Evolutionary conservation across 2,113 vertebrate species (phyloP).

Genomic region (Felis catus): F.catus_Fca126_mat1.0 CM031415.1:91398001-91398500

Average conservation of each 20-base stretch:
- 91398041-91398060: background rate
- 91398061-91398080: background rate
- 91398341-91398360: no score
- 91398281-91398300: no score
- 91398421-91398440: no score
- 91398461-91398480: background rate
- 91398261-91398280: no score
- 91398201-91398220: background rate
- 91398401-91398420: no score
- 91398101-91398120: background rate
- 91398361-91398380: no score
- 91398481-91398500: conserved; percentile 35
- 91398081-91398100: background rate
- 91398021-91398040: background rate
- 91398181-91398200: background rate
- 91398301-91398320: no score
- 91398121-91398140: background rate
- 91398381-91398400: no score
- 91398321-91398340: no score
- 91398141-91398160: background rate
- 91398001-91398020: background rate
- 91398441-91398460: no score
- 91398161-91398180: background rate
- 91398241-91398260: background rate
- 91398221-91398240: background rate